Evolutionary conservation across 2,113 vertebrate species (phyloP).

Genomic region (Tursiops truncatus): DNA sequence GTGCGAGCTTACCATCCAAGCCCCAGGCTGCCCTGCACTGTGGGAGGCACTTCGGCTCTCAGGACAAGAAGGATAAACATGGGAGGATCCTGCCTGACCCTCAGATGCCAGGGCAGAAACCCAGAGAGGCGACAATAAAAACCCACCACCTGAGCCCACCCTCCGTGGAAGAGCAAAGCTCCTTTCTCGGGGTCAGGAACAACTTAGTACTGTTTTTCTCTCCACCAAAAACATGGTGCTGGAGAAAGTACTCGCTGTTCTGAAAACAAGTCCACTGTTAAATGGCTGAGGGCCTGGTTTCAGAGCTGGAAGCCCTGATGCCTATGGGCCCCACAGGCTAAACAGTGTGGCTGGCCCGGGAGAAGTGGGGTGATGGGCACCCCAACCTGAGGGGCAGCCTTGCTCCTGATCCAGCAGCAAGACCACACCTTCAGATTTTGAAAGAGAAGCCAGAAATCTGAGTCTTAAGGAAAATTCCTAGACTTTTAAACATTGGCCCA

Average conservation of each 20-base stretch:
- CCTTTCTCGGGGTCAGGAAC: not conserved
- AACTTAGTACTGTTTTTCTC: not conserved
- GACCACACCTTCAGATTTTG: not conserved
- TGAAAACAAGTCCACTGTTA: not conserved
- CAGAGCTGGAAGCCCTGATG: not conserved
- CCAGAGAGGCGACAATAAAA: rapidly evolving
- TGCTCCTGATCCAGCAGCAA: not conserved
- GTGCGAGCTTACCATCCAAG: not conserved
- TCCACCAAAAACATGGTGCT: not conserved
- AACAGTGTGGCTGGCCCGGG: not conserved
- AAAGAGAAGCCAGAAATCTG: not conserved
- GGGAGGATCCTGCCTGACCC: not conserved
- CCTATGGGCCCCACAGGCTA: not conserved
- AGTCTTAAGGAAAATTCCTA: not conserved
- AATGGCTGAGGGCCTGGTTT: not conserved
- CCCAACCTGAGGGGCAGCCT: rapidly evolving
- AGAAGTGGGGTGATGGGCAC: rapidly evolving
- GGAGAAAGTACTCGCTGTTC: not conserved
- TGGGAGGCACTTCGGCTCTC: not conserved
- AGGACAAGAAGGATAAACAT: not conserved
- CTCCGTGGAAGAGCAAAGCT: rapidly evolving
- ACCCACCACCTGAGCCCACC: not conserved
- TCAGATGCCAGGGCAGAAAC: not conserved
- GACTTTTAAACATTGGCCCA: not conserved
- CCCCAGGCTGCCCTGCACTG: not conserved